phyloP scores from a whole-genome alignment of 37 sponge, comb jelly and placozoan species.

The Theonella swinhoei region DNA sequence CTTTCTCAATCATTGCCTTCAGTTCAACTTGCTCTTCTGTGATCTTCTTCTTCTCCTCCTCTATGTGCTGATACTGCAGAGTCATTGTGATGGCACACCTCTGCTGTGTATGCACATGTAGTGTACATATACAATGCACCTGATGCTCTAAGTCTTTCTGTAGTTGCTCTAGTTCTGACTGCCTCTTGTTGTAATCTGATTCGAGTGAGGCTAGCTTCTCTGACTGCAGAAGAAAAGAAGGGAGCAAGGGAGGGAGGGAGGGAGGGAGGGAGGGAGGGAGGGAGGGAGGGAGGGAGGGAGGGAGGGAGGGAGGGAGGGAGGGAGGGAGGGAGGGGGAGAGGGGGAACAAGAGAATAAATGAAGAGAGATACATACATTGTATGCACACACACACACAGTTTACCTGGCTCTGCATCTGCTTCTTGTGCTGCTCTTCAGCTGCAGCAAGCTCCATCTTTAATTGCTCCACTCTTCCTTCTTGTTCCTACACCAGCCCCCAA shows the following conservation, averaged over 20 bases:
- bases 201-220: conserved; percentile 4
- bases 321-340: no score
- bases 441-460: background rate
- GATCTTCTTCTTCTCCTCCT: conserved; percentile 26
- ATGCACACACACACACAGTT: no score
- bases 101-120: no score
- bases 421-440: background rate
- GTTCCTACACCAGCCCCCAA: conserved; percentile 9
- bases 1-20: conserved; percentile 15
- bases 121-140: background rate
- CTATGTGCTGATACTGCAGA: no score
- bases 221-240: background rate
- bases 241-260: no score
- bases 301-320: no score
- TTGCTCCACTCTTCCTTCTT: conserved; percentile 9
- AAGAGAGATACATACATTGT: no score
- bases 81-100: no score
- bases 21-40: conserved; percentile 30
- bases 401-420: conserved; percentile 33
- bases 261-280: no score
- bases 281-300: no score
- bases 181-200: conserved; percentile 15
- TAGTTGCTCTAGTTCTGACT: conserved; percentile 5
- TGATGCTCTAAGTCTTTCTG: conserved; percentile 11
- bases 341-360: no score